Base-by-base conservation (phyloP, 2,888 invertebrate genomes). In the Vannuccia rotundouncinata region DNA sequence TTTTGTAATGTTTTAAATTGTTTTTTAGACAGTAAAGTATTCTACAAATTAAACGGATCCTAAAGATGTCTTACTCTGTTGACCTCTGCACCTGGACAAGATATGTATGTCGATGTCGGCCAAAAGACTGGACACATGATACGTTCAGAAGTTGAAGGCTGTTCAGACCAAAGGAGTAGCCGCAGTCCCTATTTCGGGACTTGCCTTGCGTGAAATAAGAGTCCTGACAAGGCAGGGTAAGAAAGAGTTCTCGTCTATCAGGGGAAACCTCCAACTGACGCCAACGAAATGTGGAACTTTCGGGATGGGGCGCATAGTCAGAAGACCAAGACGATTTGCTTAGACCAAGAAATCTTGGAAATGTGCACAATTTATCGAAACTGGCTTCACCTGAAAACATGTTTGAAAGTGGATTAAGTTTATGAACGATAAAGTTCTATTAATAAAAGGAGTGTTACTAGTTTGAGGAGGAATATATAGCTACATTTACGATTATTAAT, bases 41-140 rank as follows among this genome's bases (percentile, higher is more conserved):
- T n/a, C n/a, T n/a, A n/a, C n/a, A n/a, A n/a, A n/a, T n/a, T n/a
- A n/a, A n/a, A n/a, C n/a, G n/a, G n/a, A n/a, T n/a, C n/a, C n/a
- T n/a, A n/a, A n/a, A n/a, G n/a, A n/a, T n/a, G n/a, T n/a, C n/a
- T 66, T 66, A 66, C 66, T 66, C 66, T 13, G 66, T 22, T 66
- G 66, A 66, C 10, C 5, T 66, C 10, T 66, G 5, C 2, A 66
- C 66, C 25, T 2, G 22, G 25, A 66, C 66, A 5, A 66, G 25
- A 66, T 66, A 66, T 5, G 22, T 22, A 2, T 2, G 2, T 66
- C 66, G 5, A 66, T 66, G 17, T 5, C 17, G 25, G 5, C 25
- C 66, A 2, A 13, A 5, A 27, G 66, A 5, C 22, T 66, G 10
- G 25, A 66, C 66, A 66, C 66, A 66, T 5, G 66, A n/a, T 2